Percentiles rank a stretch among this genome's conserved stretches.
Conservation (phyloP, 2,888 invertebrate species). For the Agonopterix arenella region DNA sequence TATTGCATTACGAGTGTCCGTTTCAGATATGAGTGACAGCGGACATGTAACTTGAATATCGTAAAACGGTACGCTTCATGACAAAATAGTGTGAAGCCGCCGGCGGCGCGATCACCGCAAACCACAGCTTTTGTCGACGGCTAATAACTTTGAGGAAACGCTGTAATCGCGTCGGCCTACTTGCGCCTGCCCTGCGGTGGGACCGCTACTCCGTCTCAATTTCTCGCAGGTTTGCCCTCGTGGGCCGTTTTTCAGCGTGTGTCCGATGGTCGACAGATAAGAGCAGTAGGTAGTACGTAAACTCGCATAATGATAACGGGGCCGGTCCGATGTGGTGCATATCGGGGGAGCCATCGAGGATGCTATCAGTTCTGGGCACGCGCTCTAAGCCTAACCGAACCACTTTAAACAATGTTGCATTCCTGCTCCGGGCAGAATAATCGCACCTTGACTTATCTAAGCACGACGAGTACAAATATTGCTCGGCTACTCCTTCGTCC, state of each 20-base stretch:
- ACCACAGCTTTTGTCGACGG: constrained; percentile 45
- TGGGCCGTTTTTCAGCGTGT: constrained; percentile 39
- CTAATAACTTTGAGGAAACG: constrained; percentile 56
- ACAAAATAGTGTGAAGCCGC: constrained; percentile 14
- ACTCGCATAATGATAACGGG: constrained; percentile 36
- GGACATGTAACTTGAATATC: constrained; percentile 61
- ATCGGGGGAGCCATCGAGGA: constrained; percentile 29
- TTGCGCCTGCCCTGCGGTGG: constrained; percentile 45
- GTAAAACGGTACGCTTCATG: constrained; percentile 8
- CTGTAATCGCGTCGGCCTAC: constrained; percentile 47
- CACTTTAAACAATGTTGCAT: constrained; percentile 13
- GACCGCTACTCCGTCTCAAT: constrained; percentile 46
- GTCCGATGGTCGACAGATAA: constrained; percentile 33
- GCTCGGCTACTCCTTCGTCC: too few relatives aligned
- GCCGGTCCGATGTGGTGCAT: constrained; percentile 22
- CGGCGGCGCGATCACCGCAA: constrained; percentile 38
- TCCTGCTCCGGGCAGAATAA: not conserved
- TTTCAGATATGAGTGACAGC: constrained; percentile 52
- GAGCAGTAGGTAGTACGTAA: constrained; percentile 21
- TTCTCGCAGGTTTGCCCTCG: constrained; percentile 25
- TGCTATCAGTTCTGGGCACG: constrained; percentile 32
- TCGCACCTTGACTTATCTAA: constrained; percentile 26
- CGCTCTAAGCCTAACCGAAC: constrained; percentile 14
- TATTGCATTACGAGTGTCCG: constrained; percentile 59
- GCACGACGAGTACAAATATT: too few relatives aligned